Evolutionary conservation across 2,888 invertebrate species (phyloP).

Genomic region (Norana najaformis): DNA sequence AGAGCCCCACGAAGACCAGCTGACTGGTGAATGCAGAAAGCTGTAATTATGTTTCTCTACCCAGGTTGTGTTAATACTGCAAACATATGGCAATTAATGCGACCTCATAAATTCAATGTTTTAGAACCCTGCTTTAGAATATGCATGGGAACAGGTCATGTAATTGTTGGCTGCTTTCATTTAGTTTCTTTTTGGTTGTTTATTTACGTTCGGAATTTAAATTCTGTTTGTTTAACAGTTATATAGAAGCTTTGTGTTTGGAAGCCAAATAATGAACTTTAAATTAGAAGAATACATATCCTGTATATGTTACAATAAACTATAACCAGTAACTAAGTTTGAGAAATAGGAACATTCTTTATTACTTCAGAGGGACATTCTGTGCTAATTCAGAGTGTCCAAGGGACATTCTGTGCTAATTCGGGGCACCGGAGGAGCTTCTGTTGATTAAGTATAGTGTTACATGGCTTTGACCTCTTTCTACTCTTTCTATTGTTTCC

Average conservation of each 20-base stretch:
- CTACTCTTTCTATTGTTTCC: conserved; percentile 20
- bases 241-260: neutral
- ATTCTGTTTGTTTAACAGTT: neutral
- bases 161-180: neutral
- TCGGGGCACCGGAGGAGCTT: neutral
- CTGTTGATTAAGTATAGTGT: neutral
- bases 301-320: too few species aligned
- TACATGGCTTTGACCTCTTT: neutral
- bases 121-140: neutral
- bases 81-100: conserved; percentile 13
- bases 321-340: too few species aligned
- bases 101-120: neutral
- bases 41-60: neutral
- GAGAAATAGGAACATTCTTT: neutral
- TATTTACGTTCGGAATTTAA: neutral
- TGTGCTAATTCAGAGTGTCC: neutral
- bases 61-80: neutral
- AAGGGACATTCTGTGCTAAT: conserved; percentile 13
- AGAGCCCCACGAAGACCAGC: neutral
- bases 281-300: neutral
- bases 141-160: neutral
- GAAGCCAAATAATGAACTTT: neutral
- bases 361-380: neutral
- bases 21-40: neutral
- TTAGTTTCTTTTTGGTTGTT: too few species aligned